Evolutionary conservation across 2,113 vertebrate species (phyloP), one percentile per base, ranked within the genome.

Genomic region (Platanista minor): DNA sequence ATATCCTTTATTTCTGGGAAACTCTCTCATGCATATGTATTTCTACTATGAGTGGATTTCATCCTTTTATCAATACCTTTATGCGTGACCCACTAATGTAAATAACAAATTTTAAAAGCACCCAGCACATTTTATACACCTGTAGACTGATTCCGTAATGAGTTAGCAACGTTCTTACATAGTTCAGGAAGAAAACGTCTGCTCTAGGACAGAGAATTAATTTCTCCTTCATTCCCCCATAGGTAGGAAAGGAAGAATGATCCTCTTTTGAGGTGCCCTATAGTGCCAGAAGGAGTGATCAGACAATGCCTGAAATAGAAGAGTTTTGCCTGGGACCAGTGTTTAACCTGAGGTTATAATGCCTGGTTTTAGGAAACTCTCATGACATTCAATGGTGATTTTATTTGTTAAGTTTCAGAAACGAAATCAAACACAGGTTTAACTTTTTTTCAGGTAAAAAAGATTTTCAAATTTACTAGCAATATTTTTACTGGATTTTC

Each of bases 1-100:
- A n/a, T 71, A 36, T n/a, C 7, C 39, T 93, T 88, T 91, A 96
- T 88, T 95, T 71, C 36, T 59, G 46, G 93, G 69, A 89, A 91
- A 33, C 21, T 61, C 52, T 57, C 93, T 46, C 31, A n/a, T 41
- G 31, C 23, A 62, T 8, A 25, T 75, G 18, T 92, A 69, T 72
- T 90, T 90, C 80, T 92, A 61, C 88, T 18, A 59, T 3, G 33
- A 82, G 17, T 83, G 20, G 33, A 33, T 78, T 96, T 62, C 83
- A 41, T 33, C 84, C 41, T 72, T 52, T 97, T 80, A 57, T 57
- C 54, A 57, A 1, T 57, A 52, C 59, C n/a, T 97, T 54, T 78
- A 71, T 54, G 61, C 36, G 54, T 66, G 54, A 83, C 10, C 33
- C 75, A 46, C 62, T 87, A 87, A 39, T 83, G 41, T 39, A 92